These are phyloP conservation scores for Epizoanthus rinbou DNA, from an alignment of 92 coral and sea anemone species.

Conservation along the genomic window DNA sequence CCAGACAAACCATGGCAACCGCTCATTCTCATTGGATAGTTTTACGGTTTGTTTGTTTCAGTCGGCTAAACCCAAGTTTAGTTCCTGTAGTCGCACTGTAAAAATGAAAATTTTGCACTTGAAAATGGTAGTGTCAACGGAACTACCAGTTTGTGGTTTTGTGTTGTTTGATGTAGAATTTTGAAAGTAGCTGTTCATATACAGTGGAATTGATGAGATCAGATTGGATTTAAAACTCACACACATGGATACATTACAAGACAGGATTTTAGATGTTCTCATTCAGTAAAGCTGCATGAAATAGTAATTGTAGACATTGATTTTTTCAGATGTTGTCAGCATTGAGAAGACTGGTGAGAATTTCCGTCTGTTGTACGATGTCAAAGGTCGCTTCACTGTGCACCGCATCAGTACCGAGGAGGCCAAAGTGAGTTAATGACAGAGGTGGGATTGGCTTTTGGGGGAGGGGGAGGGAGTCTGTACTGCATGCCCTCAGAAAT, in stretches of 20 bases:
- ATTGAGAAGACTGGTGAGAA: slow-evolving; percentile 98
- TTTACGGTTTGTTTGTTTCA: no score
- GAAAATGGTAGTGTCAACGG: not conserved
- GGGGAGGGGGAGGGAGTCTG: no score
- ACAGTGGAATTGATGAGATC: no score
- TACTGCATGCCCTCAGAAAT: not conserved
- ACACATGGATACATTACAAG: not conserved
- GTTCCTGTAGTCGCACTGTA: no score
- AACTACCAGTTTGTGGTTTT: not conserved
- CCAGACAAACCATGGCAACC: no score
- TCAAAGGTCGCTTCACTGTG: slow-evolving; percentile 94
- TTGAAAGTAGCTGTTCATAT: not conserved
- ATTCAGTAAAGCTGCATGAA: not conserved
- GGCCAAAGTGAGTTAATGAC: slow-evolving; percentile 72
- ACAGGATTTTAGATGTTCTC: not conserved
- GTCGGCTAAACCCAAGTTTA: no score
- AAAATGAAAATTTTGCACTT: no score
- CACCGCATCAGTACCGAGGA: slow-evolving; percentile 95
- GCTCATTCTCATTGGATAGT: no score
- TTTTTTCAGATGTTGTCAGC: slow-evolving; percentile 80
- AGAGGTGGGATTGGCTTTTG: not conserved
- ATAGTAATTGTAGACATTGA: not conserved
- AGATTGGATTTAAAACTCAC: not conserved
- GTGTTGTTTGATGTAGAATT: not conserved
- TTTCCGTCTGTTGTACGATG: slow-evolving; percentile 96